Percentiles rank a stretch among this genome's conserved stretches.
Evolutionary conservation across 2,113 vertebrate genomes (phyloP).

Genomic region (Hassar affinis): DNA sequence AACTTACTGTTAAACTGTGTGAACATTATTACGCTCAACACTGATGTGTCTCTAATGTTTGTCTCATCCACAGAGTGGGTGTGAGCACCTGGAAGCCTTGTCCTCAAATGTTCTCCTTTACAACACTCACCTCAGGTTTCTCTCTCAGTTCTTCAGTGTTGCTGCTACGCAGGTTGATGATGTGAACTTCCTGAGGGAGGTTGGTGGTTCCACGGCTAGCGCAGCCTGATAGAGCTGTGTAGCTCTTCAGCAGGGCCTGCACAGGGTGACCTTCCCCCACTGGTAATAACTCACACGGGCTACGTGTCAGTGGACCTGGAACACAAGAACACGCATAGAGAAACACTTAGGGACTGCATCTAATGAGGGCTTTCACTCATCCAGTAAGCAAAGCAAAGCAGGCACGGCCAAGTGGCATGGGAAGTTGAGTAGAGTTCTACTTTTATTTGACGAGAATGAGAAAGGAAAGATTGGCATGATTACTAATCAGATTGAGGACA

Average conservation of each 20-base stretch:
- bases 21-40: not conserved
- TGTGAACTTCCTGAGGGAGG: conserved; percentile 86
- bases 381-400: not conserved
- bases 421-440: not conserved
- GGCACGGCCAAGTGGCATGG: not conserved
- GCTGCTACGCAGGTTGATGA: conserved; percentile 83
- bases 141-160: conserved; percentile 66
- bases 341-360: conserved; percentile 15
- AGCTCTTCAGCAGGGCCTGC: conserved; percentile 85
- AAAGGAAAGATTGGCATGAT: not conserved
- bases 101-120: not conserved
- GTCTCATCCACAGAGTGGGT: not conserved
- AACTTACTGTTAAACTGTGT: not conserved
- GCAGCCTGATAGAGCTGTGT: conserved; percentile 86
- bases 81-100: not conserved
- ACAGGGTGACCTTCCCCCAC: conserved; percentile 86
- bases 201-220: conserved; percentile 83
- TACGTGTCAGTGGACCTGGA: conserved; percentile 76
- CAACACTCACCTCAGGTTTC: conserved; percentile 74
- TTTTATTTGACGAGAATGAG: not conserved
- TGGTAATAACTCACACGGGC: conserved; percentile 79
- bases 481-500: not conserved
- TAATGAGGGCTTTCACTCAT: not conserved
- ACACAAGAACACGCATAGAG: not conserved
- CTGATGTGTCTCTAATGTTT: not conserved